phyloP scores from a whole-genome alignment of 1,140 invertebrate genomes.

The Neodiprion fabricii region DNA sequence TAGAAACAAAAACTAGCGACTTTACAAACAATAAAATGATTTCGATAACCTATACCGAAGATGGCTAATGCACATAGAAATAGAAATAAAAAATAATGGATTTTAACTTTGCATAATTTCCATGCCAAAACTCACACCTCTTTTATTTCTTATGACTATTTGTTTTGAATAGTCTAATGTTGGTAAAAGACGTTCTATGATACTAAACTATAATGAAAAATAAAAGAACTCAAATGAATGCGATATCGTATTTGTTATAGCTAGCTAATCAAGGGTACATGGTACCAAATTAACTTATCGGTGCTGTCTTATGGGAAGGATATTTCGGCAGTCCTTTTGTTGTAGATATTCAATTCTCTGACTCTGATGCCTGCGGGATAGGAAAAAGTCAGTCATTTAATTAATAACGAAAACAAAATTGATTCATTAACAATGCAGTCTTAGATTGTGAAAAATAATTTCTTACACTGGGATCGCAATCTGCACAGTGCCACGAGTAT shows the following conservation, averaged over 20 bases:
- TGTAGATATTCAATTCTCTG: slow-evolving; percentile 50
- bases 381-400: slow-evolving; percentile 21
- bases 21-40: too few relatives aligned
- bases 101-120: too few relatives aligned
- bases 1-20: too few relatives aligned
- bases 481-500: slow-evolving; percentile 95
- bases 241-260: not conserved
- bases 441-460: not conserved
- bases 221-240: not conserved
- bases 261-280: not conserved
- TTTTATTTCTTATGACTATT: too few relatives aligned
- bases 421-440: not conserved
- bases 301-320: not conserved
- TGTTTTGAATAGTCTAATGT: not conserved
- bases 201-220: not conserved
- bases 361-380: slow-evolving; percentile 56
- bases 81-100: too few relatives aligned
- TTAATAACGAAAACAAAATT: not conserved
- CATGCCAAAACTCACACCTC: too few relatives aligned
- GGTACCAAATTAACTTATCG: not conserved
- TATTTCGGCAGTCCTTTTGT: not conserved
- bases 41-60: too few relatives aligned
- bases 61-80: too few relatives aligned
- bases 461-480: slow-evolving; percentile 89
- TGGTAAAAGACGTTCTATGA: not conserved